A percentile compares a stretch with the other conserved stretches of the same genome.
phyloP scores from a whole-genome alignment of 2,797 vertebrate genomes.

The Pseudocheirus occidentalis region DNA sequence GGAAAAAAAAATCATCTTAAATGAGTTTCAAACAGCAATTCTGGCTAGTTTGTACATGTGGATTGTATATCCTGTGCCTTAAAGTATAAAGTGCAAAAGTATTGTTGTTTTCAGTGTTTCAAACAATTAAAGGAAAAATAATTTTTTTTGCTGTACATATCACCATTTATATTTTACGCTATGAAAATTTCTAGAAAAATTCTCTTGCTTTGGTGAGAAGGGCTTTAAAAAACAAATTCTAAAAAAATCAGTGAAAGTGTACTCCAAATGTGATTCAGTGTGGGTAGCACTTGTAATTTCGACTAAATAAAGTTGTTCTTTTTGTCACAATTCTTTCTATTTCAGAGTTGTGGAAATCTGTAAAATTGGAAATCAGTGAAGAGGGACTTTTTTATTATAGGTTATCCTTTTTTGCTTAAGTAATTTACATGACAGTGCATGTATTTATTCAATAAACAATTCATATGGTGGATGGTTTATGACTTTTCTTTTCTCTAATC shows the following conservation, averaged over 20 bases:
- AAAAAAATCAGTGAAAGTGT: conserved; percentile 51
- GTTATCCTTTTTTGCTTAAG: conserved; percentile 81
- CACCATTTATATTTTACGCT: conserved; percentile 67
- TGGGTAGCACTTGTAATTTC: conserved; percentile 50
- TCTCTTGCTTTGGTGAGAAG: conserved; percentile 65
- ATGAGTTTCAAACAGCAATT: conserved; percentile 61
- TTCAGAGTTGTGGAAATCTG: conserved; percentile 73
- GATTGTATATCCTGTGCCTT: conserved; percentile 86
- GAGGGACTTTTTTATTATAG: conserved; percentile 72
- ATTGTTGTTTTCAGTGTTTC: conserved; percentile 61
- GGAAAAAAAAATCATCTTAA: not conserved
- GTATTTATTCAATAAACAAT: conserved; percentile 87
- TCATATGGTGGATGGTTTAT: conserved; percentile 67
- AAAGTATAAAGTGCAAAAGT: conserved; percentile 76
- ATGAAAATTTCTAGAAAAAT: conserved; percentile 70
- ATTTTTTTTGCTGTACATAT: conserved; percentile 75
- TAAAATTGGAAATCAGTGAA: conserved; percentile 72
- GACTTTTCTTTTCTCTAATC: conserved; percentile 14
- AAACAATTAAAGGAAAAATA: conserved; percentile 68
- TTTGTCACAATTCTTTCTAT: conserved; percentile 57
- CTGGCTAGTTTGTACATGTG: conserved; percentile 68
- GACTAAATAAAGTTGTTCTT: conserved; percentile 61
- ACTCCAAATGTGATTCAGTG: conserved; percentile 52
- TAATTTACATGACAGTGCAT: conserved; percentile 82
- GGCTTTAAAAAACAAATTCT: conserved; percentile 68